Evolutionary conservation across 2,797 vertebrate genomes (phyloP), one percentile per base, ranked within the genome.

Genomic region (Cyclura pinguis): DNA sequence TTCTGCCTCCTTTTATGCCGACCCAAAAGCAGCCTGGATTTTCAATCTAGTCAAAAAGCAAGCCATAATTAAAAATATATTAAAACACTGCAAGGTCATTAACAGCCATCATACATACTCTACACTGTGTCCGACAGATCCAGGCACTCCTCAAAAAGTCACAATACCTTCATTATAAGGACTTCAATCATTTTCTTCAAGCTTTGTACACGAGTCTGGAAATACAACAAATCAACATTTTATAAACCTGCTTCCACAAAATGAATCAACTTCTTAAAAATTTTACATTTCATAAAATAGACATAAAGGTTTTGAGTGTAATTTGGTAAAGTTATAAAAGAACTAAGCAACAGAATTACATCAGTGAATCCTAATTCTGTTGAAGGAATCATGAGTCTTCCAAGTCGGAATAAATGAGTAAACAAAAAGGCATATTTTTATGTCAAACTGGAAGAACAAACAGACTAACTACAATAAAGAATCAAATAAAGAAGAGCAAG

Each of bases 21-120:
- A 96, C 96, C 97, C 97, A 98, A 93, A 98, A 98, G 91, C 97
- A 97, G 86, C 87, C 91, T 32, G 97, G 97, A 93, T 97, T 96
- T 92, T 97, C 95, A 94, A 97, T 84, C 98, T 98, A 91, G 88
- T 90, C 90, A 88, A 80, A 89, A 93, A 89, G 67, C 29, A 72
- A 92, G 84, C 64, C 14, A 93, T 84, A 92, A 90, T 73, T 42
- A 78, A 42, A 86, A 55, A 6, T 1, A 16, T 12, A 90, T 91
- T 47, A 38, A n/a, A 29, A 91, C 5, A 89, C 1, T 80, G 93
- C 4, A 92, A 12, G 24, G 77, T 52, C 0, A 78, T 67, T 32
- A 72, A 1, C 9, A 55, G 22, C 57, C 69, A 52, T 0, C 3
- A 3, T 42, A 9, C 24, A 10, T 27, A 82, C 88, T 47, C 24